These are phyloP conservation scores for Amazona finschi DNA, from an alignment of 2,797 vertebrate genomes.

Conservation along the genomic window DNA sequence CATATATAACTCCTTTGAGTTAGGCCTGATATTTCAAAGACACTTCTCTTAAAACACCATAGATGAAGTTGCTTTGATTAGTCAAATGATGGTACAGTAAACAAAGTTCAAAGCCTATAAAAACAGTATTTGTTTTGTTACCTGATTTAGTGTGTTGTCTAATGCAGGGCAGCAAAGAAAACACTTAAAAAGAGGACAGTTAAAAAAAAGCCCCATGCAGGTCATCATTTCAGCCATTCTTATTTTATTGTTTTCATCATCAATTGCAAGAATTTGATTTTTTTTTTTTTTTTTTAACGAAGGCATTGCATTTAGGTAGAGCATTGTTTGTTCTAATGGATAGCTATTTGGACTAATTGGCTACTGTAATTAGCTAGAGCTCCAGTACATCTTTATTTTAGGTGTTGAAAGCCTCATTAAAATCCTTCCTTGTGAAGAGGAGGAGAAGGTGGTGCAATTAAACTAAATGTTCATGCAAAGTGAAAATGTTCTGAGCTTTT, in stretches of 20 bases:
- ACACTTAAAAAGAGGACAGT: neutral
- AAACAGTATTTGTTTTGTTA: neutral
- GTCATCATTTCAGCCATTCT: neutral
- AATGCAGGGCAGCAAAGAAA: neutral
- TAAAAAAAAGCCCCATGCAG: neutral
- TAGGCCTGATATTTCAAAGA: neutral
- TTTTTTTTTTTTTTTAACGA: neutral
- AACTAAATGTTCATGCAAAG: neutral
- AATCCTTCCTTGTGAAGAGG: neutral
- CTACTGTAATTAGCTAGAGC: slow-evolving; percentile 8
- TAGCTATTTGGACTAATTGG: neutral
- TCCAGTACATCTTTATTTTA: neutral
- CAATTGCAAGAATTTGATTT: neutral
- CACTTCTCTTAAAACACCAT: neutral
- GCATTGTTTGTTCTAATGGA: neutral
- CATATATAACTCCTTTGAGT: neutral
- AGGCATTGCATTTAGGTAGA: neutral
- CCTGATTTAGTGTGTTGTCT: neutral
- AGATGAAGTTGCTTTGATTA: neutral
- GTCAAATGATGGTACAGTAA: neutral
- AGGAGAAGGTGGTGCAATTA: neutral
- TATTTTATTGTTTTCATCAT: neutral
- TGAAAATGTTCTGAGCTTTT: neutral
- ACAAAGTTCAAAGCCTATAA: neutral
- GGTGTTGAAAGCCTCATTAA: neutral